Evolutionary conservation across 2,113 vertebrate genomes (phyloP).

Genomic region (Poicephalus gulielmi): DNA sequence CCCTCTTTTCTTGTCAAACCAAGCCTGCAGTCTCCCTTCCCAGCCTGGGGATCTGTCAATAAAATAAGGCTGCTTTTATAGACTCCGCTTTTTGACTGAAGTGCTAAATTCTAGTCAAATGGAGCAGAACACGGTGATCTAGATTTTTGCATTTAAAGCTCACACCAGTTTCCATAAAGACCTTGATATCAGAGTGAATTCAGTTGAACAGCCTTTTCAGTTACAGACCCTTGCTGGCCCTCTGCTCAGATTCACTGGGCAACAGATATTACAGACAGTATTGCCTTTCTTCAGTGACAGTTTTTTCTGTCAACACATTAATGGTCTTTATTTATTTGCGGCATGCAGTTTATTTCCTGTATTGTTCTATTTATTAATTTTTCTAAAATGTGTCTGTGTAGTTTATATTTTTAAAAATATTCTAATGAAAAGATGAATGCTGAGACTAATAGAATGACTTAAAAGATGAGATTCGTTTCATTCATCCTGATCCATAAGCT

Average conservation of each 20-base stretch:
- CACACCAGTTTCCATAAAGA: not conserved
- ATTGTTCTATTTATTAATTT: not conserved
- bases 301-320: not conserved
- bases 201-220: not conserved
- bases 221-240: not conserved
- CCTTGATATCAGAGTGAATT: not conserved
- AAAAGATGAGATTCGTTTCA: not conserved
- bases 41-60: not conserved
- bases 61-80: not conserved
- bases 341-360: not conserved
- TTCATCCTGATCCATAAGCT: not conserved
- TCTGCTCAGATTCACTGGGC: not conserved
- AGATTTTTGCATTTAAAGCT: not conserved
- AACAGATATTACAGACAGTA: not conserved
- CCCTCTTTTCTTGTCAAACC: not conserved
- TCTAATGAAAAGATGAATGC: not conserved
- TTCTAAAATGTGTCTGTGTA: not conserved
- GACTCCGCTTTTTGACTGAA: not conserved
- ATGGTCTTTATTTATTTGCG: not conserved
- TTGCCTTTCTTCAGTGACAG: not conserved
- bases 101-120: not conserved
- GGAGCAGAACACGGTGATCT: not conserved
- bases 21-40: not conserved
- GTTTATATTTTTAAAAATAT: not conserved
- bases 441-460: not conserved